Base-by-base conservation (phyloP, 2,113 vertebrate genomes). In the Salvelinus fontinalis region DNA sequence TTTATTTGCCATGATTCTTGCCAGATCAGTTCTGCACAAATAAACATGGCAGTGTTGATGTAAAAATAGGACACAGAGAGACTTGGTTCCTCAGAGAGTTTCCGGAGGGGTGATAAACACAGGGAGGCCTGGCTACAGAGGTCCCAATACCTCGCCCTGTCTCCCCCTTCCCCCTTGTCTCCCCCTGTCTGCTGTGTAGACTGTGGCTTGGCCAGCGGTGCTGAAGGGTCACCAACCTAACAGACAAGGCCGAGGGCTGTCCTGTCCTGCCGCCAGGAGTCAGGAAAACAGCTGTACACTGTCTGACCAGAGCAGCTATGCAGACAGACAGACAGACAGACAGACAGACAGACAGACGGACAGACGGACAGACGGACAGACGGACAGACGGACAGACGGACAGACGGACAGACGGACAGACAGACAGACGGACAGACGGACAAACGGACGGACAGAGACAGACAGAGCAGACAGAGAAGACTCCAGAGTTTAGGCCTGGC, bases 21-120 rank as follows among this genome's bases (percentile, higher is more conserved):
- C 88, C 85, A 92, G 39, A 94, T 90, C 86, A 89, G 89, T 87
- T 92, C 80, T 91, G 92, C 88, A 89, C 92, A 95, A 95, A 95
- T 93, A 95, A 95, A 95, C 92, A 91, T 70, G 0, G 71, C 81
- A 90, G 93, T 93, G 93, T 93, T 92, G 93, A 94, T 93, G 94
- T 93, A 92, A 95, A 94, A 95, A 95, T 93, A 93, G 88, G 82
- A 89, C 90, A 89, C 86, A 85, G 89, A 90, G 90, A 90, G 90
- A 71, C 86, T 74, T 70, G 81, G 83, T 24, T 70, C 85, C 92
- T 69, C 88, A 71, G 89, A 92, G 93, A 85, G 89, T 94, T 94
- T 95, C 92, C 90, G 88, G 91, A 79, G 92, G 92, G 93, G 87
- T 85, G 91, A 93, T 94, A 94, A 95, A 94, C 93, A 95, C 92